These are phyloP conservation scores for Rhabdomys dilectus DNA, from an alignment of 2,113 vertebrate species.

Conservation along the genomic window DNA sequence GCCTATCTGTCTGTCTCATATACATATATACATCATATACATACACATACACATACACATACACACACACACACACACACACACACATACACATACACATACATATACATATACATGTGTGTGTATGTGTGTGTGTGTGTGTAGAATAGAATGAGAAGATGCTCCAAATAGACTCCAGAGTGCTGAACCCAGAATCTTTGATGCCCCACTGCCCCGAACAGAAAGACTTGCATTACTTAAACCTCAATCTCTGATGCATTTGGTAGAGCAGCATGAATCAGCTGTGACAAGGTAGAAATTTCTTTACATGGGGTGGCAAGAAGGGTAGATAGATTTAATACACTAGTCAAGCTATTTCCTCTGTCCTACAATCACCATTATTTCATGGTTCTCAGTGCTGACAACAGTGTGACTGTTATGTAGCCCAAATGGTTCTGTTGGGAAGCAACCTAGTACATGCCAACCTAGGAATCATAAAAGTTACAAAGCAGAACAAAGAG, in stretches of 20 bases:
- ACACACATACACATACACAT: too few relatives aligned
- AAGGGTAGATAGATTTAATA: background rate
- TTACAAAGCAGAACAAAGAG: background rate
- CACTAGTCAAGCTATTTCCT: background rate
- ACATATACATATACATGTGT: too few relatives aligned
- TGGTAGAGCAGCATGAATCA: background rate
- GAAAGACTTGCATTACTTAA: background rate
- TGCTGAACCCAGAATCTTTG: background rate
- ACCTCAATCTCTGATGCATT: background rate
- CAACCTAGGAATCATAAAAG: conserved; percentile 22
- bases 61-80: too few relatives aligned
- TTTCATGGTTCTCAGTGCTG: background rate
- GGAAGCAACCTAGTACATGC: conserved; percentile 15
- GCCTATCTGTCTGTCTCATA: background rate
- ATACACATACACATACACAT: too few relatives aligned
- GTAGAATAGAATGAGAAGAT: background rate
- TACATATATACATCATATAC: too few relatives aligned
- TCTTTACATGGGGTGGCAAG: background rate
- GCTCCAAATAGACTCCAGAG: background rate
- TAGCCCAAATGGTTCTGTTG: background rate
- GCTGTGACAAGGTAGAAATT: background rate
- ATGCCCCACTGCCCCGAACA: background rate
- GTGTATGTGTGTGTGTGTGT: too few relatives aligned
- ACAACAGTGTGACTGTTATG: background rate
- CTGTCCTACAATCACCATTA: background rate